Base-by-base conservation (phyloP, 2,888 invertebrate genomes). In the Drosophila nigritarsus region DNA sequence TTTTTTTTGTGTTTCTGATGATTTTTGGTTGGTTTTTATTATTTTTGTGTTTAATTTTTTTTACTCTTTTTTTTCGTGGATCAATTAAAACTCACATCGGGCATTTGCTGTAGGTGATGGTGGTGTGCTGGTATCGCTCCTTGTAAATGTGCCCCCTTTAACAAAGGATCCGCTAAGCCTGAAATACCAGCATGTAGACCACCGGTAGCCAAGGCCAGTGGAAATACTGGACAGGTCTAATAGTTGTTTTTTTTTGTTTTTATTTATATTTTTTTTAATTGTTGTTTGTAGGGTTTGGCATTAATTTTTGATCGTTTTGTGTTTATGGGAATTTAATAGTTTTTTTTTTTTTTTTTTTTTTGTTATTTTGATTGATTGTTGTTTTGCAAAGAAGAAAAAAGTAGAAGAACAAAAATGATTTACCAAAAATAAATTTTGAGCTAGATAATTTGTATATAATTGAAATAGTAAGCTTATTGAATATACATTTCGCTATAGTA, bases 131-230 rank as follows among this genome's bases (percentile, higher is more conserved):
- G 93, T 91, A 93, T 87, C 89, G 93, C 92, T 91, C 93, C 93
- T 91, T 80, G 87, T 86, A 93, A 92, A 91, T 93, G 93, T 90
- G 93, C 92, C 91, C 93, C 93, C 91, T 93, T 93, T 91, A 93
- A 91, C 87, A 93, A 91, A 90, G 93, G 93, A 92, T 93, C 93
- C 91, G 93, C 90, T 89, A 93, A 91, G 92, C 93, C 93, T 90
- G 93, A 93, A 87, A 93, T 91, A 91, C 93, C 93, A 91, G 93
- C 93, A 91, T 93, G 93, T 89, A 93, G 92, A 91, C 93, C 93
- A 92, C 93, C 93, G 87, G 91, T 79, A 90, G 93, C 93, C 91
- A 93, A 91, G 83, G 93, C 93, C 89, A 93, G 92, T 92, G 93
- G 93, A 93, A 93, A 93, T 89, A 93, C 92, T 92, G 93, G 93